Evolutionary conservation across 2,888 invertebrate species (phyloP), one percentile per base, ranked within the genome.

Genomic region (Brenthis ino): DNA sequence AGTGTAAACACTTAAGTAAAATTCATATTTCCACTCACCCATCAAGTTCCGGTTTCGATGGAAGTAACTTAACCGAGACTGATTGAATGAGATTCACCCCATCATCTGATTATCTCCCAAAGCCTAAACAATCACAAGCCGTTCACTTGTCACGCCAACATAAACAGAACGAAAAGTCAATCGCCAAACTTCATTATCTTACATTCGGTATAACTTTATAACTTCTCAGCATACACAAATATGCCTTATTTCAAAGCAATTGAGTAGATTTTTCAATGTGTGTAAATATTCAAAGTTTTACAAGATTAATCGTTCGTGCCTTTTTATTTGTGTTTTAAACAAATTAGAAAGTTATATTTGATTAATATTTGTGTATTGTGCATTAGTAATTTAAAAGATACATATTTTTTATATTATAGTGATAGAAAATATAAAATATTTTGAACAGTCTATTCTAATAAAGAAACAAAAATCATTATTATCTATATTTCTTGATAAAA

Each of bases 121-220:
- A 66, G 54, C 66, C 60, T 66, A 66, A 66, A 66, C 66, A 66
- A 66, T 66, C 66, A 64, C 64, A 67, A 70, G 48, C 64, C 63
- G 70, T 55, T 69, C 69, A 71, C 68, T 71, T 69, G 67, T 71
- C 69, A 69, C 60, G 64, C 60, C 37, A 69, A 65, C 64, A 61
- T 69, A 68, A 67, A 67, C 68, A 69, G 55, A 60, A 61, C 60
- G 55, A 66, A 71, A 67, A 72, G 71, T 72, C 71, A 72, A 72
- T 72, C 69, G 55, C 55, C 43, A 50, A 68, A 66, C 60, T 66
- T 66, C 65, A 58, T 68, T 65, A 68, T 68, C 65, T 65, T 68
- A 58, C 57, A 57, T 57, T 65, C 65, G 57, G 57, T 60, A 60
- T 48, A 65, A 60, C 54, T 66, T 60, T 47, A 47, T 47, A 60